Evolutionary conservation across 2,888 invertebrate genomes (phyloP), one percentile per base, ranked within the genome.

Genomic region (Hyppa rectilinea): DNA sequence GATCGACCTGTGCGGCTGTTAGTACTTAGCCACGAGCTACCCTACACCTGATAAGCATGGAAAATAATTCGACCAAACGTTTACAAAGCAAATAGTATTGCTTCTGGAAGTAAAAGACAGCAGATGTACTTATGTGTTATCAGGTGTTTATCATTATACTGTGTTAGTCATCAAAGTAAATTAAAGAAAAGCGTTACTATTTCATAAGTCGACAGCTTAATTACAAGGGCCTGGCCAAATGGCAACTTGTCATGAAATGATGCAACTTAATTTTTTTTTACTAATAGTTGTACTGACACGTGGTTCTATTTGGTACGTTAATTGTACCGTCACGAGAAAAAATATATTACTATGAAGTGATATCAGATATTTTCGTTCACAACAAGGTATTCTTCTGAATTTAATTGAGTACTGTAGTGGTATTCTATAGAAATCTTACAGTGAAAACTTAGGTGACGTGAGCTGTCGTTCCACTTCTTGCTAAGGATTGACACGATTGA

Each of bases 71-170:
- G 23, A 47, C 31, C 31, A 53, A 43, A 43, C 29, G 40, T 71
- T 62, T 66, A 64, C 58, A 40, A 55, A 75, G 49, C 26, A 75
- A 80, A 80, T 64, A 80, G 58, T n/a, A 64, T 65, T 6, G 69
- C 43, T 61, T 75, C 64, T 61, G 23, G 23, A 59, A 56, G 43
- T 50, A 23, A 70, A 70, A 52, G 52, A 49, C 64, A 78, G 64
- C 80, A 79, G 36, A 55, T 47, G 45, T 80, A 63, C 31, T 17
- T 58, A 52, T 38, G 23, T 58, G 58, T 31, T 49, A 36, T 78
- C 40, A 59, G n/a, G 53, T 80, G 47, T 50, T 64, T 63, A 63
- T 50, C 12, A 68, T 61, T 40, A 47, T 26, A 5, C 23, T 45
- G 31, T 45, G 68, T 77, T 49, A 62, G 38, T 74, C 61, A 74